Base-by-base conservation (phyloP, 2,113 vertebrate genomes). In the Nibea albiflora region DNA sequence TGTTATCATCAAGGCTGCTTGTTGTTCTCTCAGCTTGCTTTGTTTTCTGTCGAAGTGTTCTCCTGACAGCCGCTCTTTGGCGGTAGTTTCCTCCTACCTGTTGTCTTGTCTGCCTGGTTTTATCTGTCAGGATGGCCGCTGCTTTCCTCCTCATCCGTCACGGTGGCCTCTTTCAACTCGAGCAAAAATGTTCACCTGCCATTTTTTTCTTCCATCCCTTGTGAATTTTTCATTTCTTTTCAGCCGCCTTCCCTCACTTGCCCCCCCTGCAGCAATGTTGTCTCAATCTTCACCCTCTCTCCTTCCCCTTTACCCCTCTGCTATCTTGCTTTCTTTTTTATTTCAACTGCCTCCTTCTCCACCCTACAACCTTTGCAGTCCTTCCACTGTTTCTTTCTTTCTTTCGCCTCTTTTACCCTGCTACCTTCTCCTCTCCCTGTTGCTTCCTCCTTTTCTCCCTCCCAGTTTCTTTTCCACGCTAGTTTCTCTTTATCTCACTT, bases 211-310 rank as follows among this genome's bases (percentile, higher is more conserved):
- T 17, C 20, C 10, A 20, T 81, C 72, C 53, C 49, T 64, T 47
- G 63, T 62, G 67, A 74, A 82, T 84, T 76, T 73, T 77, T 61
- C 17, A 73, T 72, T 63, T 78, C 52, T 80, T 70, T 7, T 24
- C 35, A 67, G 22, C 54, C 61, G 35, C 69, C 61, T 66, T 50
- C 54, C 31, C 63, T 82, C 52, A 6, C 66, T 65, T 14, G 8
- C 58, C 61, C 69, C 61, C 69, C 83, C 77, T 57, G 65, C 85
- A 86, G 89, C 83, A 26, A 20, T 68, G 58, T 84, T 83, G 67
- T 85, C 79, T 84, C 82, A 81, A 52, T 90, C 83, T 50, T 79
- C 85, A 50, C 60, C 66, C 72, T 79, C 57, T 82, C 26, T 60
- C 15, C 35, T 57, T 22, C 63, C 20, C 46, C 47, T 64, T 76